Percentiles rank a stretch among this genome's conserved stretches.
Evolutionary conservation across 2,797 vertebrate genomes (phyloP).

Genomic region (Rachycentron canadum): DNA sequence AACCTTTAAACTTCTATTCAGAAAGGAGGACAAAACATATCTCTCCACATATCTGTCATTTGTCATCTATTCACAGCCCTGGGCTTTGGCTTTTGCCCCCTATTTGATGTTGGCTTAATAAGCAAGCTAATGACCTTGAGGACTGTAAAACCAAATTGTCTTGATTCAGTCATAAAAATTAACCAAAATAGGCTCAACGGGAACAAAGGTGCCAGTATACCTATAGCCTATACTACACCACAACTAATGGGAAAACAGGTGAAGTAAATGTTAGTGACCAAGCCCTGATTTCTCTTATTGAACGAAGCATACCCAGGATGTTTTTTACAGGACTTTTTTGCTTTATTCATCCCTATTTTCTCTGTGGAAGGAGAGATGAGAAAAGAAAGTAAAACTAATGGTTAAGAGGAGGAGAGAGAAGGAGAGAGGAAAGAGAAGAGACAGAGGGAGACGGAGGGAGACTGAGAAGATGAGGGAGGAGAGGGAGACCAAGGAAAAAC

Average conservation of each 20-base stretch:
- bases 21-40: too few relatives aligned
- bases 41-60: not conserved
- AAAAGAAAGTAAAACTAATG: slow-evolving; percentile 27
- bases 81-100: too few relatives aligned
- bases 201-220: too few relatives aligned
- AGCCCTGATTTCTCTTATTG: not conserved
- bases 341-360: not conserved
- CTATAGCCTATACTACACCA: too few relatives aligned
- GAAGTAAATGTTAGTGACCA: too few relatives aligned
- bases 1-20: too few relatives aligned
- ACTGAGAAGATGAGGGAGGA: slow-evolving; percentile 2
- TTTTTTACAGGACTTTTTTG: not conserved
- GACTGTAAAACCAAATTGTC: too few relatives aligned
- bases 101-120: too few relatives aligned
- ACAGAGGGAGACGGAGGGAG: slow-evolving; percentile 20
- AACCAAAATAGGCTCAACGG: too few relatives aligned
- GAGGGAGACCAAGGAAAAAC: slow-evolving; percentile 27
- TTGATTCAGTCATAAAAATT: too few relatives aligned
- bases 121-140: too few relatives aligned
- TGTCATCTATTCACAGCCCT: not conserved
- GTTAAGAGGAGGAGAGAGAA: slow-evolving; percentile 4
- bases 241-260: too few relatives aligned
- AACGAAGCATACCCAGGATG: not conserved
- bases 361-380: not conserved
- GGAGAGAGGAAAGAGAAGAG: slow-evolving; percentile 29